Conservation (phyloP, 2,797 vertebrate genomes). For the Leptatherina wallacei region DNA sequence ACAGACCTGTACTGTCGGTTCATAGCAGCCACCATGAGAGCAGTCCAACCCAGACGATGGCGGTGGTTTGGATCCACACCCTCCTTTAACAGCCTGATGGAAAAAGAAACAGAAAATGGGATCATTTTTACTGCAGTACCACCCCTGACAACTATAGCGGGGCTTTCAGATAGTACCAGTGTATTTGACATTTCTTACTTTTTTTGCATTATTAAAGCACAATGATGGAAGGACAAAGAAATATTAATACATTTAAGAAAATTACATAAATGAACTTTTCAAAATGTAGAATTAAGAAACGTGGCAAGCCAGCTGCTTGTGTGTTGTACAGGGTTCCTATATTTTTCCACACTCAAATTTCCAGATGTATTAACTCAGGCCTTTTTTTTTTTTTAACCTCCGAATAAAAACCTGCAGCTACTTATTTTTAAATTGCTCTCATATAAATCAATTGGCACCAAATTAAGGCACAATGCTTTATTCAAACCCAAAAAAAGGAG, state of each 20-base stretch:
- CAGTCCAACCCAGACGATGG: constrained; percentile 93
- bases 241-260: not conserved
- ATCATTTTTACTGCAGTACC: not conserved
- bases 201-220: not conserved
- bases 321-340: not conserved
- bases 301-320: constrained; percentile 10
- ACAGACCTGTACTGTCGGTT: constrained; percentile 89
- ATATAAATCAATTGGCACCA: no score
- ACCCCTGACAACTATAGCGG: not conserved
- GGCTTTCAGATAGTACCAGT: not conserved
- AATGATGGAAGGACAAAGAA: not conserved
- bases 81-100: constrained; percentile 86
- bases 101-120: constrained; percentile 28
- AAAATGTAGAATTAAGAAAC: constrained; percentile 11
- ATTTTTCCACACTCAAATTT: no score
- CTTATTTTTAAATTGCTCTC: no score
- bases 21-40: constrained; percentile 96
- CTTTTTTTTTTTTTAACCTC: no score
- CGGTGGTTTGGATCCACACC: constrained; percentile 88
- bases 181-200: not conserved
- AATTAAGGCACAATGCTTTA: no score
- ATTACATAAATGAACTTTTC: no score
- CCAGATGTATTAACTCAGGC: no score
- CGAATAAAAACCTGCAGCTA: no score
- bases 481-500: no score